Conservation (phyloP, 1,140 invertebrate species). For the Pseudomyrmex flavicornis region DNA sequence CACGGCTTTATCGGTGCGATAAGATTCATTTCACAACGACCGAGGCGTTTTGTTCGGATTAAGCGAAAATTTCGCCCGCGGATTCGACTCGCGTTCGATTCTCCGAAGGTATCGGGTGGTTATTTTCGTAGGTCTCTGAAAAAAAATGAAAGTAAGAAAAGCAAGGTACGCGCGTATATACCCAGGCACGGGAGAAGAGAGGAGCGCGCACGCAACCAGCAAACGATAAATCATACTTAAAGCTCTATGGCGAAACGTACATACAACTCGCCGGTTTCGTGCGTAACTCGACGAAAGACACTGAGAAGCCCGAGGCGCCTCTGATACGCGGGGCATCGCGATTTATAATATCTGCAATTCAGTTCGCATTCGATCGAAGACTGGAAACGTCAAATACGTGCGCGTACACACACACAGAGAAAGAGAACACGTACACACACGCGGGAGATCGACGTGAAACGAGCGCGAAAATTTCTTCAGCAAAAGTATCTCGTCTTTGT, state of each 20-base stretch:
- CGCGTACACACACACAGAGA: not conserved
- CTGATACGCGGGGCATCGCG: conserved; percentile 49
- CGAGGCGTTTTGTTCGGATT: not conserved
- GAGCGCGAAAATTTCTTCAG: conserved; percentile 28
- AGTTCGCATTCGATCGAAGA: conserved; percentile 61
- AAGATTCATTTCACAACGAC: conserved; percentile 47
- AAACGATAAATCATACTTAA: conserved; percentile 73
- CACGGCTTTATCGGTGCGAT: conserved; percentile 42
- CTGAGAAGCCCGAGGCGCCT: conserved; percentile 68
- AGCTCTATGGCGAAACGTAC: conserved; percentile 58
- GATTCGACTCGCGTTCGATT: not conserved
- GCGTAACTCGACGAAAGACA: conserved; percentile 74
- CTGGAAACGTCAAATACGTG: conserved; percentile 13
- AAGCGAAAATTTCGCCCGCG: conserved; percentile 21
- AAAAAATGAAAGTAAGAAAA: conserved; percentile 10
- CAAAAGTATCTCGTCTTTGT: not conserved
- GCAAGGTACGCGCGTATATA: no score
- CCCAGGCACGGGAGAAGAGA: not conserved
- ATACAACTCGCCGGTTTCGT: conserved; percentile 63
- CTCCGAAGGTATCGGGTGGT: not conserved
- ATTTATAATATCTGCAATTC: conserved; percentile 72
- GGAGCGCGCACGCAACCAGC: conserved; percentile 61
- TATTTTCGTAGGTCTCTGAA: not conserved
- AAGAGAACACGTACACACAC: not conserved
- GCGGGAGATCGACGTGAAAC: not conserved